These are phyloP conservation scores for Zeus faber DNA, from an alignment of 2,113 vertebrate species.

Conservation along the genomic window DNA sequence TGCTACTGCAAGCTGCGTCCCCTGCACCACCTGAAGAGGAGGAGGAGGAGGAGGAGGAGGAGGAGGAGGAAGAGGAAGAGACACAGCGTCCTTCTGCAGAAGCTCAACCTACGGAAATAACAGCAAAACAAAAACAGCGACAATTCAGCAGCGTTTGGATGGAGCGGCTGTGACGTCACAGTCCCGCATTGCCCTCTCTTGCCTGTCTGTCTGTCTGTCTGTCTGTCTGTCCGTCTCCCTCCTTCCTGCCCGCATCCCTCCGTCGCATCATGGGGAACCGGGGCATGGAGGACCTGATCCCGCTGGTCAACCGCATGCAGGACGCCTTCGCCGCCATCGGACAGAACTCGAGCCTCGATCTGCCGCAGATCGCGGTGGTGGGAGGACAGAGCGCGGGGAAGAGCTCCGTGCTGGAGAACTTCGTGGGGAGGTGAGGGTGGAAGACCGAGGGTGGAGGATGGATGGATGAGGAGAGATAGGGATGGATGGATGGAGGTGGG, in stretches of 20 bases:
- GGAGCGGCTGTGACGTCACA: too few species aligned
- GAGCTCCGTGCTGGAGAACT: conserved; percentile 97
- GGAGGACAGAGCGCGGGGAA: conserved; percentile 95
- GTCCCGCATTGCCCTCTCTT: not conserved
- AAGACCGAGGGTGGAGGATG: too few species aligned
- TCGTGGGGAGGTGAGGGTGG: conserved; percentile 93
- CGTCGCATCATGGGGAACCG: conserved; percentile 85
- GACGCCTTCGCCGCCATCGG: conserved; percentile 93
- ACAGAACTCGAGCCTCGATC: conserved; percentile 87
- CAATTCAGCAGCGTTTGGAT: too few species aligned
- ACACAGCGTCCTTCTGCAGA: too few species aligned
- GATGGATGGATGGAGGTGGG: too few species aligned
- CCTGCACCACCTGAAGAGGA: too few species aligned
- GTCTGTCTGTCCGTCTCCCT: not conserved
- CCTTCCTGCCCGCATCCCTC: not conserved
- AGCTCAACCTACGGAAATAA: too few species aligned
- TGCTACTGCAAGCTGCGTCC: too few species aligned
- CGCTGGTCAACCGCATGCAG: conserved; percentile 89
- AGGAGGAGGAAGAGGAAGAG: too few species aligned
- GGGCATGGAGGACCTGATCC: conserved; percentile 95
- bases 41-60: too few species aligned
- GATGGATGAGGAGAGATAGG: too few species aligned
- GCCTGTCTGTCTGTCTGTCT: not conserved
- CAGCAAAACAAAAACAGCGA: too few species aligned
- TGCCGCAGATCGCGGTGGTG: conserved; percentile 96